phyloP scores from a whole-genome alignment of 1,140 invertebrate species.

The Philopotamus ludificatus region DNA sequence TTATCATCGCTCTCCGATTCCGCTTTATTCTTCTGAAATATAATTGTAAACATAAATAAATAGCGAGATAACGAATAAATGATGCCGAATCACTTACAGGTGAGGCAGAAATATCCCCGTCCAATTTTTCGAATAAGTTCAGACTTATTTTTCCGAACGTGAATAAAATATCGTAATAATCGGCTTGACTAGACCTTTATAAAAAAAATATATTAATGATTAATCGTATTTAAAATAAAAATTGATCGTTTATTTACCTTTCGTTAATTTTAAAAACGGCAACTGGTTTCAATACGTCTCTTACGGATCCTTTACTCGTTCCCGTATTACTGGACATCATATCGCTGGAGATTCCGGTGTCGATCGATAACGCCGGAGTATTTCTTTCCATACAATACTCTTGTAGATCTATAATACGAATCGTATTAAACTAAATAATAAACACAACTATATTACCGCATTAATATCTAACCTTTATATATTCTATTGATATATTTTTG shows the following conservation, averaged over 20 bases:
- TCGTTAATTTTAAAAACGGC: background rate
- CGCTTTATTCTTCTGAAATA: background rate
- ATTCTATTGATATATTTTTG: constrained; percentile 11
- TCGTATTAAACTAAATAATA: too few relatives aligned
- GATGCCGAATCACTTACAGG: too few relatives aligned
- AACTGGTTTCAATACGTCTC: background rate
- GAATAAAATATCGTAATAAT: constrained; percentile 30
- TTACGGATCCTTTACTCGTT: constrained; percentile 9
- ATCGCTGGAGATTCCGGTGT: constrained; percentile 19
- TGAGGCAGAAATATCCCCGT: background rate
- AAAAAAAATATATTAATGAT: constrained; percentile 20
- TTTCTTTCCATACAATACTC: constrained; percentile 2
- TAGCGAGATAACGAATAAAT: too few relatives aligned
- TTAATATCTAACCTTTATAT: background rate
- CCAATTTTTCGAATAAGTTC: constrained; percentile 11
- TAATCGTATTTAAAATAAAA: background rate
- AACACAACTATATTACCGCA: too few relatives aligned
- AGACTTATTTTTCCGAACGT: constrained; percentile 31
- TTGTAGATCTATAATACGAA: background rate
- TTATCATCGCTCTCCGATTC: constrained; percentile 3
- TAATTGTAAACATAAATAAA: too few relatives aligned
- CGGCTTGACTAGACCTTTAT: constrained; percentile 1
- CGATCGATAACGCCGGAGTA: constrained; percentile 9
- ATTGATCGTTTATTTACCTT: too few relatives aligned
- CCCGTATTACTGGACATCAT: constrained; percentile 10